Conservation (phyloP, 1,140 invertebrate genomes). For the Drosophila truncata region DNA sequence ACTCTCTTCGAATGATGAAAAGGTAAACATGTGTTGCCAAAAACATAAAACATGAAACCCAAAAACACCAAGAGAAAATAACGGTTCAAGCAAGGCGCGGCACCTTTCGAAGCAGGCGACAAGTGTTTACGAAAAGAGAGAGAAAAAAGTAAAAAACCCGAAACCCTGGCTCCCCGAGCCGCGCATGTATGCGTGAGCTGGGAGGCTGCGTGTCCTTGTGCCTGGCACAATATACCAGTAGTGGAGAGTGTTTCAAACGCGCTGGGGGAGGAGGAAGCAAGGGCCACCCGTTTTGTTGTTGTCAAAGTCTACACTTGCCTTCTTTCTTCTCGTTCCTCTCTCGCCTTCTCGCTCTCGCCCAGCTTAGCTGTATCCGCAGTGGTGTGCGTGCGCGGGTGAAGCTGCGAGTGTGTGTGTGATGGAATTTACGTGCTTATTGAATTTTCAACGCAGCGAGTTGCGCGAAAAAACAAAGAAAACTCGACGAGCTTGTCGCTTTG, state of each 20-base stretch:
- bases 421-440: conserved; percentile 82
- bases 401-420: conserved; percentile 50
- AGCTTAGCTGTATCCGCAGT: conserved; percentile 12
- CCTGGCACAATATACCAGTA: conserved; percentile 61
- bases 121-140: conserved; percentile 70
- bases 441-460: conserved; percentile 69
- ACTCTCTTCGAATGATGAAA: conserved; percentile 18
- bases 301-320: conserved; percentile 76
- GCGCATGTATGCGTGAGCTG: conserved; percentile 36
- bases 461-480: conserved; percentile 41
- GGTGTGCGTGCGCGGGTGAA: conserved; percentile 33
- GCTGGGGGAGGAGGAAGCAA: conserved; percentile 1
- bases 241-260: conserved; percentile 2
- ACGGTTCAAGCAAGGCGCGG: conserved; percentile 61
- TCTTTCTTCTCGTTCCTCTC: conserved; percentile 39
- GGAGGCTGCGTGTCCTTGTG: conserved; percentile 72
- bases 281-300: conserved; percentile 69
- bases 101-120: conserved; percentile 47
- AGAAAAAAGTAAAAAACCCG: conserved; percentile 30
- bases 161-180: conserved; percentile 29
- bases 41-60: conserved; percentile 36
- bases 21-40: conserved; percentile 59
- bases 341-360: conserved; percentile 23
- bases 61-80: conserved; percentile 20
- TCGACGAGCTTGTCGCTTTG: conserved; percentile 32